These are phyloP conservation scores for Apostichopus californicus DNA, from an alignment of 35 echinoderm and acorn worm genomes.

Conservation along the genomic window DNA sequence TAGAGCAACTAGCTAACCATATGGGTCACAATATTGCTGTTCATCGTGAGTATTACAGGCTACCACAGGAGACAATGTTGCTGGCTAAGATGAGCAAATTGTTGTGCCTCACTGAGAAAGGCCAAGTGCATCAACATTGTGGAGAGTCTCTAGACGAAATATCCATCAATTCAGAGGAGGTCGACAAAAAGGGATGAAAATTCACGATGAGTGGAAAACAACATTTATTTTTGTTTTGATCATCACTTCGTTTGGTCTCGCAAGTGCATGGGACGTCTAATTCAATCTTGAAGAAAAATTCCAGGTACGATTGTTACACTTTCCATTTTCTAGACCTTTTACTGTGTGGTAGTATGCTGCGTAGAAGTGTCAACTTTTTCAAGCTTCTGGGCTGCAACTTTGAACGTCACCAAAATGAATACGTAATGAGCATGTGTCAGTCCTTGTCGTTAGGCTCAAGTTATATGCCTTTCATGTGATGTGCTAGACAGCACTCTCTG, in stretches of 20 bases:
- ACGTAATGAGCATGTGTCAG: neutral
- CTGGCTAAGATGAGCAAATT: constrained; percentile 65
- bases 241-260: too few species aligned
- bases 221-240: too few species aligned
- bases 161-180: too few species aligned
- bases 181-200: too few species aligned
- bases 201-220: too few species aligned
- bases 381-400: neutral
- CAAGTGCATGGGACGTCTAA: too few species aligned
- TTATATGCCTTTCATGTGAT: too few species aligned
- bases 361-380: neutral
- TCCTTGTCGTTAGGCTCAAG: neutral
- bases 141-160: neutral
- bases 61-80: constrained; percentile 31
- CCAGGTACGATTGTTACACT: too few species aligned
- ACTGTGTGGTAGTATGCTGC: neutral
- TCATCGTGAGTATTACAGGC: constrained; percentile 43
- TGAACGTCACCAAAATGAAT: constrained; percentile 14
- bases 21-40: constrained; percentile 43
- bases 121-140: neutral
- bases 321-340: too few species aligned
- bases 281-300: too few species aligned
- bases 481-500: too few species aligned
- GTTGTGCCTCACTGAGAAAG: neutral
- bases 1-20: constrained; percentile 55